These are phyloP conservation scores for Kradibia gibbosae DNA, from an alignment of 1,140 invertebrate species.

Conservation along the genomic window DNA sequence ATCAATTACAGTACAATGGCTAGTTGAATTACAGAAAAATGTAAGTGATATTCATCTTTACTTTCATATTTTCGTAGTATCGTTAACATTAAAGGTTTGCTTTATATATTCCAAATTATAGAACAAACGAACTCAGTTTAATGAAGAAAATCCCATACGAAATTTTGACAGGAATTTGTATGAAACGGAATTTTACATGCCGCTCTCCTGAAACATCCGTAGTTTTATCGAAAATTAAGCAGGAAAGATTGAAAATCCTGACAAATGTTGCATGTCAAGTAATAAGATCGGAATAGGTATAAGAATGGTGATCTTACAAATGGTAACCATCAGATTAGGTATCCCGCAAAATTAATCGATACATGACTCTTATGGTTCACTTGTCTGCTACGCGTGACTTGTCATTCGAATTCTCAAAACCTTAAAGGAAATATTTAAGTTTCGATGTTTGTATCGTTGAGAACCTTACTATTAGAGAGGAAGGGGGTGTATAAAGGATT, in stretches of 20 bases:
- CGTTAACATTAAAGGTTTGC: background rate
- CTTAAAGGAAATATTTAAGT: slow-evolving; percentile 17
- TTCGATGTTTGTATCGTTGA: too few relatives aligned
- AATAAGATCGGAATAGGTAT: slow-evolving; percentile 14
- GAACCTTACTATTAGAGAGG: too few relatives aligned
- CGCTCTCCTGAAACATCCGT: background rate
- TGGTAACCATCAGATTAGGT: slow-evolving; percentile 2
- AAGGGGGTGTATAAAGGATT: too few relatives aligned
- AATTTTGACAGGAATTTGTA: background rate
- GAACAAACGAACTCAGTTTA: background rate
- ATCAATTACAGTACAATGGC: too few relatives aligned
- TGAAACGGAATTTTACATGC: background rate
- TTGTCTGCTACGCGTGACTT: background rate
- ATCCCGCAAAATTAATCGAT: slow-evolving; percentile 14
- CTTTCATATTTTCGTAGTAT: background rate
- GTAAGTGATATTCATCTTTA: too few relatives aligned
- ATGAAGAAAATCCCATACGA: background rate
- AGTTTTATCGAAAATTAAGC: slow-evolving; percentile 10
- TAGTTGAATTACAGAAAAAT: too few relatives aligned
- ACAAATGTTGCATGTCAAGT: background rate
- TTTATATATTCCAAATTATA: background rate
- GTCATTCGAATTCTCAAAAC: too few relatives aligned
- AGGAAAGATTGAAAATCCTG: background rate
- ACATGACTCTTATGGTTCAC: background rate
- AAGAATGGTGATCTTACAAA: background rate